Base-by-base conservation (phyloP, 2,797 vertebrate genomes). In the Onychomys torridus region DNA sequence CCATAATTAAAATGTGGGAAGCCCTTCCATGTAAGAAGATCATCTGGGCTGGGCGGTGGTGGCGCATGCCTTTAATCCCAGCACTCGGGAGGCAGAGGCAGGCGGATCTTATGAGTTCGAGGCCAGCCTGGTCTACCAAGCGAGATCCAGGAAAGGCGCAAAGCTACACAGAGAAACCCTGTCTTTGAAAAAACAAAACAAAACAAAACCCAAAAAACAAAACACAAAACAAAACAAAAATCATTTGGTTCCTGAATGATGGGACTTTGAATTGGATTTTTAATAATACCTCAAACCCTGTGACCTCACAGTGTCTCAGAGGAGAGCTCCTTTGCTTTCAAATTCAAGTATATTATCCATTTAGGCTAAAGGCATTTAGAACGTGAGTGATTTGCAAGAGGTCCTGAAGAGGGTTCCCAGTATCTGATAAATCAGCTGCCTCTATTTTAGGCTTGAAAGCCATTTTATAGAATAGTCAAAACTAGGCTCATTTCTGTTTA, bases 261-360 rank as follows among this genome's bases (percentile, higher is more conserved):
- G 91, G 91, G 85, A 95, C 91, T 97, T 97, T 97, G 97, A 98
- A 98, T 95, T 97, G 96, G 90, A 90, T 97, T 98, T 98, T 98
- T 96, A 98, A 97, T 98, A 97, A 98, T 97, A 81, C 92, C 97
- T 96, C 73, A 84, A 89, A 76, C 92, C 0, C 16, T 84, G 88
- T 97, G 96, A 95, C 92, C 93, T 93, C 73, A 67, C 0, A 2
- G 11, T 1, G 40, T 95, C 89, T 96, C 55, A 29, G 85, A 98
- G 85, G 94, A 97, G 97, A 84, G 21, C 23, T 43, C 59, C 13
- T 84, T 93, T 69, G 61, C 91, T 97, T 96, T 93, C 19, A 65
- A 91, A 94, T 95, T 96, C 75, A 96, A 97, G 85, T 59, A 12
- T 83, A 65, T 61, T 93, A 94, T 14, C 69, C 10, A 69, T 57